phyloP scores from a whole-genome alignment of 2,888 invertebrate genomes.

The Eupithecia pulchellata region DNA sequence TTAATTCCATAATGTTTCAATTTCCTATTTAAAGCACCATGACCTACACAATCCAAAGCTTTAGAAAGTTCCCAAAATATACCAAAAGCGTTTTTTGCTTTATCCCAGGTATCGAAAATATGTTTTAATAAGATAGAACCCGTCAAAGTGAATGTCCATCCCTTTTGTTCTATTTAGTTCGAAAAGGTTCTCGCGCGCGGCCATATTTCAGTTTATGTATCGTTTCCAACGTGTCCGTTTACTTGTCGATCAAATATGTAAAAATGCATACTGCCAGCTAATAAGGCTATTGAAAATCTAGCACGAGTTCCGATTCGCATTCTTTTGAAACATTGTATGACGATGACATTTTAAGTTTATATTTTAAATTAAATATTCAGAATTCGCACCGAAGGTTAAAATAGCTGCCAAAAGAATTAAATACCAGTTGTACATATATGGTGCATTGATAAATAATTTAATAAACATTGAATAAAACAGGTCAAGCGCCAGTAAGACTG shows the following conservation, averaged over 20 bases:
- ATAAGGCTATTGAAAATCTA: not conserved
- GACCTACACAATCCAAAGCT: too few species aligned
- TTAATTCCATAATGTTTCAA: too few species aligned
- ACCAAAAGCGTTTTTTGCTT: too few species aligned
- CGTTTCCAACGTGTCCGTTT: not conserved
- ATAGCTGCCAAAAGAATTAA: not conserved
- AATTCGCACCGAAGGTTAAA: not conserved
- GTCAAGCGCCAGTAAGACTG: not conserved
- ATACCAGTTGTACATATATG: too few species aligned
- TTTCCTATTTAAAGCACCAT: too few species aligned
- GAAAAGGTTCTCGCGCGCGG: not conserved
- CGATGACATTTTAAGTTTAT: not conserved
- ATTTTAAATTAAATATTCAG: not conserved
- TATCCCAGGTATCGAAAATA: too few species aligned
- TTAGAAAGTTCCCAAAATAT: too few species aligned
- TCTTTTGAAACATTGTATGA: not conserved
- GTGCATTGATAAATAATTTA: too few species aligned
- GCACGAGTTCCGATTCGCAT: not conserved
- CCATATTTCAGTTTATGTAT: not conserved
- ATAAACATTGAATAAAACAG: too few species aligned
- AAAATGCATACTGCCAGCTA: not conserved
- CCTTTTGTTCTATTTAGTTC: not conserved
- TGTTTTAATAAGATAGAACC: too few species aligned
- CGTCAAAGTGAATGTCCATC: not conserved
- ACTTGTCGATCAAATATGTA: not conserved